phyloP scores from a whole-genome alignment of 2,797 vertebrate species.

The Mus minutoides region DNA sequence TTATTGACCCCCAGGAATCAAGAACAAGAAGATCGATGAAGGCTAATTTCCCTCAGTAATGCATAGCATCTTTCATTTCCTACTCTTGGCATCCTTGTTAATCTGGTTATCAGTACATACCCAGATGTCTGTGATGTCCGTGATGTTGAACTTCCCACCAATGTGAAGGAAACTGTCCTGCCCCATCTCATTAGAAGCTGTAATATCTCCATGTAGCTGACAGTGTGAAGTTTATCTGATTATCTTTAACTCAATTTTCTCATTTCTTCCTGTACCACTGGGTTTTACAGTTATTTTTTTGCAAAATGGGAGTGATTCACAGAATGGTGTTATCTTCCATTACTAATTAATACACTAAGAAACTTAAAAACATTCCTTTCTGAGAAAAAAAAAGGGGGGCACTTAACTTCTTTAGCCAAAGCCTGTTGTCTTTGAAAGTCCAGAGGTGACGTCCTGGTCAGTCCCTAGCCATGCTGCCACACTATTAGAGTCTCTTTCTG shows the following conservation, averaged over 20 bases:
- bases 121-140: background rate
- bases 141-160: background rate
- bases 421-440: conserved; percentile 56
- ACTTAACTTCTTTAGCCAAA: conserved; percentile 3
- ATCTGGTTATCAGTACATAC: background rate
- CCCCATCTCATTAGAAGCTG: background rate
- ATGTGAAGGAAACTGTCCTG: background rate
- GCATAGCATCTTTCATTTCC: background rate
- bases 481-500: background rate
- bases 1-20: background rate
- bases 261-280: conserved; percentile 6
- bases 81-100: background rate
- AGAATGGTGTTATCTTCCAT: conserved; percentile 46
- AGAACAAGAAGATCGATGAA: background rate
- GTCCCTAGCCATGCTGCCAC: background rate
- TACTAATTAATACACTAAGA: conserved; percentile 69
- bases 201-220: background rate
- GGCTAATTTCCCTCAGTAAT: background rate
- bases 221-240: background rate
- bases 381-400: background rate
- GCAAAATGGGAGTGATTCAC: conserved; percentile 24
- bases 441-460: conserved; percentile 23
- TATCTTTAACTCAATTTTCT: background rate
- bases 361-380: conserved; percentile 65
- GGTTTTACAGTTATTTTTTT: conserved; percentile 3